Evolutionary conservation across 2,797 vertebrate species (phyloP).

Genomic region (Sylvia borin): DNA sequence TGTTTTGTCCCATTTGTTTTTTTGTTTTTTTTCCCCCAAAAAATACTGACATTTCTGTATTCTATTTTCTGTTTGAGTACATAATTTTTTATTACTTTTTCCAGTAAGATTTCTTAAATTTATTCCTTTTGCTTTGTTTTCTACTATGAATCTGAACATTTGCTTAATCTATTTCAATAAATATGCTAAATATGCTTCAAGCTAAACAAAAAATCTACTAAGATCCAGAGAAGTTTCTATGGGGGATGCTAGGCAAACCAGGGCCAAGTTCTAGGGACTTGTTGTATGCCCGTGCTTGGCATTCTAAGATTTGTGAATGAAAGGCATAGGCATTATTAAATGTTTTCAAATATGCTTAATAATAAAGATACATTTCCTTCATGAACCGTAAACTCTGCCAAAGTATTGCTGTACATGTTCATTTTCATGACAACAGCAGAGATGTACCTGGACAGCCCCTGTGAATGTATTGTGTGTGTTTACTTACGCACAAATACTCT

Average conservation of each 20-base stretch:
- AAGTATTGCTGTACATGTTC: neutral
- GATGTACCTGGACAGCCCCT: neutral
- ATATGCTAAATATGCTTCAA: neutral
- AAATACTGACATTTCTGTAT: neutral
- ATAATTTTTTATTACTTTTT: neutral
- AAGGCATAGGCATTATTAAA: neutral
- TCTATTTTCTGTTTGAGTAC: neutral
- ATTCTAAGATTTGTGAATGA: neutral
- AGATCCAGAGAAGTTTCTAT: neutral
- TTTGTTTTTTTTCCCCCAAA: neutral
- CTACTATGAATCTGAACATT: neutral
- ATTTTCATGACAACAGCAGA: neutral
- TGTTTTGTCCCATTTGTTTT: neutral
- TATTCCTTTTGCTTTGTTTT: neutral
- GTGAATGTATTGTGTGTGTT: fast-evolving
- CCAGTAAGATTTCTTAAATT: neutral
- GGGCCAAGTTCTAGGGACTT: neutral
- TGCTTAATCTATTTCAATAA: neutral
- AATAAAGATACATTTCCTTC: neutral
- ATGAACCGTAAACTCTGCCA: neutral
- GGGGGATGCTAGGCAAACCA: neutral
- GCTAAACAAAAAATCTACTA: neutral
- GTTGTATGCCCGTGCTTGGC: neutral
- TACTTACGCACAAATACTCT: neutral
- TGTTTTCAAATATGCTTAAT: neutral